Evolutionary conservation across 1,140 invertebrate species (phyloP).

Genomic region (Eriosoma lanigerum): DNA sequence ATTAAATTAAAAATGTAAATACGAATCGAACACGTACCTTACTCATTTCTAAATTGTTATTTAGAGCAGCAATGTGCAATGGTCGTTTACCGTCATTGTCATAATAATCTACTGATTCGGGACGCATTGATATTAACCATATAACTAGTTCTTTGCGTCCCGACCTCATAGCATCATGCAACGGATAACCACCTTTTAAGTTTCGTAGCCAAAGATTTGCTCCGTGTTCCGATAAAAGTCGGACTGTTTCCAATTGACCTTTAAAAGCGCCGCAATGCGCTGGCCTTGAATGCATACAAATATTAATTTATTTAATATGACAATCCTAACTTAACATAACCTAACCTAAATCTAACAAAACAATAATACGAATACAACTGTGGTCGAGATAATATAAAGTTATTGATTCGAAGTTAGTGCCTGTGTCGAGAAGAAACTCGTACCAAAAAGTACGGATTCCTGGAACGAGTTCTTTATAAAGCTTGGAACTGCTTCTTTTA

Average conservation of each 20-base stretch:
- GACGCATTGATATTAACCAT: constrained; percentile 81
- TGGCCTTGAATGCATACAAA: constrained; percentile 61
- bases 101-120: constrained; percentile 80
- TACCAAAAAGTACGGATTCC: too few species aligned
- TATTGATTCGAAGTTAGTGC: too few species aligned
- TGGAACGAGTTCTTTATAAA: too few species aligned
- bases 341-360: too few species aligned
- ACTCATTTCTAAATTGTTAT: constrained; percentile 92
- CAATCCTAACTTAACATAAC: too few species aligned
- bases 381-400: too few species aligned
- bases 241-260: constrained; percentile 84
- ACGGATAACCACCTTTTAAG: constrained; percentile 83
- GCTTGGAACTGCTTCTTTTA: too few species aligned
- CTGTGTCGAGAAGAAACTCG: too few species aligned
- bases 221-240: constrained; percentile 74
- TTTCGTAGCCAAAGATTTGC: constrained; percentile 92
- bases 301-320: too few species aligned
- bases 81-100: constrained; percentile 92
- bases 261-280: constrained; percentile 91
- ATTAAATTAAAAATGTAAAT: too few species aligned
- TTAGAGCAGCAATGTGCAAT: constrained; percentile 90
- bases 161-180: constrained; percentile 93
- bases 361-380: too few species aligned
- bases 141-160: constrained; percentile 82
- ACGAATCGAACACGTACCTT: constrained; percentile 69